These are phyloP conservation scores for Hassar affinis DNA, from an alignment of 2,113 vertebrate genomes.

Conservation along the genomic window DNA sequence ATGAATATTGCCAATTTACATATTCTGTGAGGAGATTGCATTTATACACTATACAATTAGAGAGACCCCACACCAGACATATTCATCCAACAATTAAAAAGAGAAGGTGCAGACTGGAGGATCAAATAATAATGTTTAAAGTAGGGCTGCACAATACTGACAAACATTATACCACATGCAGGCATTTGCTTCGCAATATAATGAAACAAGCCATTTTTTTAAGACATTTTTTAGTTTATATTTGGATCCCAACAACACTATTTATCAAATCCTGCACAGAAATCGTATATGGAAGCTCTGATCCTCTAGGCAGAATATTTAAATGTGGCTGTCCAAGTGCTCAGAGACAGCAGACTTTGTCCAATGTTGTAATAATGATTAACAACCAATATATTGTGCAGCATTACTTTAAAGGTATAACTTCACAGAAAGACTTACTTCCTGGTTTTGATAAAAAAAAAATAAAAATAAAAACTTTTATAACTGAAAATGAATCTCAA, in stretches of 20 bases:
- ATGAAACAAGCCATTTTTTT: neutral
- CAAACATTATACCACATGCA: neutral
- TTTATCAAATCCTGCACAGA: neutral
- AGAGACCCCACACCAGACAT: conserved; percentile 15
- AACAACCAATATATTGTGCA: neutral
- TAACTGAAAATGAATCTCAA: neutral
- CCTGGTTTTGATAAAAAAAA: neutral
- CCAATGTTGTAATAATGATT: neutral
- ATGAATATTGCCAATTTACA: neutral
- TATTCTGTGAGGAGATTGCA: neutral
- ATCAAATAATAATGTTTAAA: neutral
- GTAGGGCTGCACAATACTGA: conserved; percentile 3
- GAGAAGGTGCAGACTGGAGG: neutral
- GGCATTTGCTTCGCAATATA: neutral
- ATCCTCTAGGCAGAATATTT: neutral
- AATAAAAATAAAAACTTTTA: neutral
- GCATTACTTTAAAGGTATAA: neutral
- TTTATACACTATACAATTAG: neutral
- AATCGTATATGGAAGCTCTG: neutral
- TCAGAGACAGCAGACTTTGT: neutral
- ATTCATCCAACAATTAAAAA: conserved; percentile 10
- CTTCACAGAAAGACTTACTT: conserved; percentile 11
- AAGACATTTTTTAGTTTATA: neutral
- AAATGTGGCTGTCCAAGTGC: neutral
- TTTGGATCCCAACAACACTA: neutral